Evolutionary conservation across 2,113 vertebrate genomes (phyloP).

Genomic region (Proterorhinus semilunaris): DNA sequence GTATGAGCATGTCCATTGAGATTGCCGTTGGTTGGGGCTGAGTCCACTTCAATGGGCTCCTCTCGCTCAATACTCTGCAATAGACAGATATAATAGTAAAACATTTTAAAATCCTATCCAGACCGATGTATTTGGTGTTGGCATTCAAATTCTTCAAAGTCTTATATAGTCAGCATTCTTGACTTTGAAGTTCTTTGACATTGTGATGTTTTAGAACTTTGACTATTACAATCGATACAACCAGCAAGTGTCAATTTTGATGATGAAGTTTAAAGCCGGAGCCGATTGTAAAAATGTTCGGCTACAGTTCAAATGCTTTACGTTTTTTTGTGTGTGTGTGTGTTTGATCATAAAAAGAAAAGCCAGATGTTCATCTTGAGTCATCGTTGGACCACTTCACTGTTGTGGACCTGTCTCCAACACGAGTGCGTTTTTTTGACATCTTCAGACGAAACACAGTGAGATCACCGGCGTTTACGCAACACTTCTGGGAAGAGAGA

Average conservation of each 20-base stretch:
- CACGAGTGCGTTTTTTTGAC: conserved; percentile 37
- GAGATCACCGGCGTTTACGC: conserved; percentile 5
- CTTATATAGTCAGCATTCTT: too few relatives aligned
- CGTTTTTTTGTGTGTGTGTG: too few relatives aligned
- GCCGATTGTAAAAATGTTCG: conserved; percentile 7
- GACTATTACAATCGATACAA: background rate
- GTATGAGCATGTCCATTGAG: conserved; percentile 69
- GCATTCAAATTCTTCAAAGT: too few relatives aligned
- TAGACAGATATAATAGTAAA: conserved; percentile 8
- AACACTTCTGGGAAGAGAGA: background rate
- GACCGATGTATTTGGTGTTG: background rate
- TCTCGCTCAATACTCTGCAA: conserved; percentile 77
- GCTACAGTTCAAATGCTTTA: too few relatives aligned
- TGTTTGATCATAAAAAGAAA: conserved; percentile 25
- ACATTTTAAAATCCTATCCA: background rate
- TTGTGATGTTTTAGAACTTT: too few relatives aligned
- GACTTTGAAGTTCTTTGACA: too few relatives aligned
- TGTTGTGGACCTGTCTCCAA: conserved; percentile 25
- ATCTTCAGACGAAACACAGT: conserved; percentile 33
- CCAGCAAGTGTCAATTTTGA: background rate
- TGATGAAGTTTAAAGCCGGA: conserved; percentile 3
- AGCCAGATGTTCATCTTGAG: conserved; percentile 43
- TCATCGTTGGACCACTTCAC: conserved; percentile 37
- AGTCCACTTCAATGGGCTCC: conserved; percentile 77
- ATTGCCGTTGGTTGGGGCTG: conserved; percentile 34